Conservation (phyloP, 2,888 invertebrate species). For the Drosophila helvetica region DNA sequence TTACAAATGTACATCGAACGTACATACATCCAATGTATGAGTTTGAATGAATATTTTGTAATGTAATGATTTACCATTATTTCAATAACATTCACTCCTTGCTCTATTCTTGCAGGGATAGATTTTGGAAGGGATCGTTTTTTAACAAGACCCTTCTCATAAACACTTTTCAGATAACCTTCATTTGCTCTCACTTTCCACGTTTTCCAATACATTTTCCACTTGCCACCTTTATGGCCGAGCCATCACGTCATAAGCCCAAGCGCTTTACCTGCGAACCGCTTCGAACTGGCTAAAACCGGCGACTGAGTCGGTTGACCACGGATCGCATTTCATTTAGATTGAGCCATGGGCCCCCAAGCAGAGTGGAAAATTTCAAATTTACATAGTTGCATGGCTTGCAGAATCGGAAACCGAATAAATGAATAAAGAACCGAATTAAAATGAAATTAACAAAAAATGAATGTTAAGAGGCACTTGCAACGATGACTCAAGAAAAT, state of each 20-base stretch:
- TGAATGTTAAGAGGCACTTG: background rate
- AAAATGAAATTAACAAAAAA: too few species aligned
- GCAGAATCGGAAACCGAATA: conserved; percentile 20
- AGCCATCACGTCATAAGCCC: background rate
- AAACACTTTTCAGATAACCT: background rate
- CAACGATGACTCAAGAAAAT: conserved; percentile 28
- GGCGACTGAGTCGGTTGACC: conserved; percentile 13
- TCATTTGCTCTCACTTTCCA: background rate
- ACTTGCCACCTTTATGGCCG: conserved; percentile 2
- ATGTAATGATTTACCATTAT: too few species aligned
- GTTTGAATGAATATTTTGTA: background rate
- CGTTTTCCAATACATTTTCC: background rate
- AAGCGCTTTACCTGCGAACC: conserved; percentile 19
- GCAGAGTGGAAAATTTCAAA: conserved; percentile 23
- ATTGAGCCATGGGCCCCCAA: conserved; percentile 7
- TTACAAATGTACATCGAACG: background rate
- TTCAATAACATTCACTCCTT: background rate
- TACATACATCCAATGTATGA: background rate
- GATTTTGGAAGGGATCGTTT: background rate
- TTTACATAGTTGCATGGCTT: conserved; percentile 32
- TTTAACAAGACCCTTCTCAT: background rate
- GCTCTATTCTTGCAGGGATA: too few species aligned
- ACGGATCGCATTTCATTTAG: conserved; percentile 1
- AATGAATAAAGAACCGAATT: background rate
- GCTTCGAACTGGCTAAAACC: conserved; percentile 49